Percentiles rank a stretch among this genome's conserved stretches.
Evolutionary conservation across 2,888 invertebrate genomes (phyloP).

Genomic region (Pristionchus arcanus): DNA sequence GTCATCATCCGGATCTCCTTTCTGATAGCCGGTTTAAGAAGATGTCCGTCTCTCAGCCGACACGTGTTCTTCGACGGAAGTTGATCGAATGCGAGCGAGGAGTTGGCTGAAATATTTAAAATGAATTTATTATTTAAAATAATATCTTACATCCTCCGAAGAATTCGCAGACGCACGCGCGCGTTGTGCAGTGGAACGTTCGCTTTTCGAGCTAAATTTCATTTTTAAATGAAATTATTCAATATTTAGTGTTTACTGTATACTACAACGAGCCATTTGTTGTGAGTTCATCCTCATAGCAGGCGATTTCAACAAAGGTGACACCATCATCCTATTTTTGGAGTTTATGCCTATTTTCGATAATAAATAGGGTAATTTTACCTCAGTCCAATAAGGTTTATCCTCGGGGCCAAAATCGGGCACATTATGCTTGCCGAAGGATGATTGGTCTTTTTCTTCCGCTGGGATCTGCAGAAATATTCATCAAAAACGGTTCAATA

Average conservation of each 20-base stretch:
- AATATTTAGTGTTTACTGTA: too few species aligned
- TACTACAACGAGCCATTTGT: too few species aligned
- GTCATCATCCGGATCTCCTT: conserved; percentile 64
- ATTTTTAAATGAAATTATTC: neutral
- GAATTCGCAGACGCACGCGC: conserved; percentile 41
- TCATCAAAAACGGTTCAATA: neutral
- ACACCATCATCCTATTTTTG: neutral
- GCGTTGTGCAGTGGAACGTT: neutral
- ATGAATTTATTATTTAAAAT: neutral
- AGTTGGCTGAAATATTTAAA: conserved; percentile 5
- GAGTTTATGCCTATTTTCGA: neutral
- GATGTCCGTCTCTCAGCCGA: conserved; percentile 63
- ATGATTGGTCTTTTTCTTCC: conserved; percentile 19
- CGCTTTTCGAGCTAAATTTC: conserved; percentile 26
- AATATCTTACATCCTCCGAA: conserved; percentile 57
- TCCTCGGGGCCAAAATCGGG: conserved; percentile 66
- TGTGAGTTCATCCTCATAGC: neutral
- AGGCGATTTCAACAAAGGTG: neutral
- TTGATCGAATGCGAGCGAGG: neutral
- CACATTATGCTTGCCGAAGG: conserved; percentile 63
- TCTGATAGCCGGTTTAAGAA: conserved; percentile 66
- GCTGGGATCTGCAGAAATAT: neutral
- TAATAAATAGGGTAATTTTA: neutral
- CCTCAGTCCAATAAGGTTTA: conserved; percentile 43
- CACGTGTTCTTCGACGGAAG: conserved; percentile 53